Conservation (phyloP, 2,888 invertebrate species). For the Dasysyrphus tricinctus region DNA sequence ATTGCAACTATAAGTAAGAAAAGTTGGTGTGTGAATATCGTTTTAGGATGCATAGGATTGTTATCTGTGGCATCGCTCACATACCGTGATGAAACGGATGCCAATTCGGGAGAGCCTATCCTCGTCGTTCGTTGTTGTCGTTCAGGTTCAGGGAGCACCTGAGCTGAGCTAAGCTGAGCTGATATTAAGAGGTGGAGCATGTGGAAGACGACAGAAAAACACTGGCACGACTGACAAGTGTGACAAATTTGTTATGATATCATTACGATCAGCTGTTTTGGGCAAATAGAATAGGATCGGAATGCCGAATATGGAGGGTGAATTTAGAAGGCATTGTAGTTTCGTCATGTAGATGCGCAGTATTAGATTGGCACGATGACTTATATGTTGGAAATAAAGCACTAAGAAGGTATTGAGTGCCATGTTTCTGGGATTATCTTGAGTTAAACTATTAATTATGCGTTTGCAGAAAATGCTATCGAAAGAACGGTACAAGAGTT, state of each 20-base stretch:
- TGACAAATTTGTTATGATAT: slow-evolving; percentile 74
- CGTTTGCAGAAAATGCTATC: not conserved
- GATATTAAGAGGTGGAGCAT: slow-evolving; percentile 69
- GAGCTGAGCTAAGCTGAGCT: slow-evolving; percentile 35
- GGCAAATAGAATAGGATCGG: slow-evolving; percentile 42
- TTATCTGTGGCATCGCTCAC: slow-evolving; percentile 71
- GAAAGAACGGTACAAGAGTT: slow-evolving; percentile 9
- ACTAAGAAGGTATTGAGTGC: slow-evolving; percentile 26
- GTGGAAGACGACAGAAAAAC: slow-evolving; percentile 61
- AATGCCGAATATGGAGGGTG: slow-evolving; percentile 54
- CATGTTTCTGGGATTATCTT: slow-evolving; percentile 22
- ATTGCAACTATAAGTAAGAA: slow-evolving; percentile 3
- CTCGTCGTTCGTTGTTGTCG: slow-evolving; percentile 11
- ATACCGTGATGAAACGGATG: slow-evolving; percentile 73
- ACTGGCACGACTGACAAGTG: slow-evolving; percentile 71
- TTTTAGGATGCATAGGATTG: slow-evolving; percentile 66
- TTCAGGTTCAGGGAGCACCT: slow-evolving; percentile 68
- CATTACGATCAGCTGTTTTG: slow-evolving; percentile 56
- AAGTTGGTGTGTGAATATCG: slow-evolving; percentile 42
- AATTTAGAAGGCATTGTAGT: slow-evolving; percentile 34
- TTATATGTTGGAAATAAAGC: slow-evolving; percentile 11
- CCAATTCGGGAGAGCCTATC: slow-evolving; percentile 65
- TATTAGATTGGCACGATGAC: not conserved
- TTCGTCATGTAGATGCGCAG: slow-evolving; percentile 26
- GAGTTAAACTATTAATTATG: not conserved